phyloP scores from a whole-genome alignment of 1,140 invertebrate species.

The Diuraphis noxia region DNA sequence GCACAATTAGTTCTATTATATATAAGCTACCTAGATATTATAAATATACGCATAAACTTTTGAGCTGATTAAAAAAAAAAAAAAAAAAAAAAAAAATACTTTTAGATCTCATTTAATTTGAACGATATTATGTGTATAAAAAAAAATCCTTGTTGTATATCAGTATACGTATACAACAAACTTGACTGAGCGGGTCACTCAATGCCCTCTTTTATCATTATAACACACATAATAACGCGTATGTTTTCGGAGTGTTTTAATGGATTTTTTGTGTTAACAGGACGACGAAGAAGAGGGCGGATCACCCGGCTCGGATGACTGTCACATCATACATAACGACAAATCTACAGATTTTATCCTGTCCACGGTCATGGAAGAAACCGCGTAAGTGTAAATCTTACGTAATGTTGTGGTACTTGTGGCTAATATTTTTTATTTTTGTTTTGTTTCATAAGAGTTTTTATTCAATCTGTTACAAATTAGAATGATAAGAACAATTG shows the following conservation, averaged over 20 bases:
- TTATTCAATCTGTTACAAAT: no score
- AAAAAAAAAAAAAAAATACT: no score
- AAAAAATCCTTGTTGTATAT: not conserved
- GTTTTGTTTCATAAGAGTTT: no score
- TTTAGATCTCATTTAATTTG: not conserved
- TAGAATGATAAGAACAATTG: no score
- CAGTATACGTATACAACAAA: not conserved
- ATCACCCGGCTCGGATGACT: constrained; percentile 64
- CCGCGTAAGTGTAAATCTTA: constrained; percentile 64
- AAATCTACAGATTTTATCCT: constrained; percentile 87
- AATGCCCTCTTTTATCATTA: not conserved
- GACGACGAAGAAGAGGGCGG: constrained; percentile 79
- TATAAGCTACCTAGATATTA: no score
- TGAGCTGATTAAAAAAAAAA: no score
- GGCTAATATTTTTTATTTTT: no score
- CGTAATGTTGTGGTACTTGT: not conserved
- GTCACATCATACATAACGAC: constrained; percentile 84
- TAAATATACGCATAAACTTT: no score
- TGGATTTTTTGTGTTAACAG: constrained; percentile 55
- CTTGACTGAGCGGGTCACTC: not conserved
- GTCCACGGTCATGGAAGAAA: constrained; percentile 80
- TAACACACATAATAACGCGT: constrained; percentile 21
- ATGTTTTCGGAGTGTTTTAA: constrained; percentile 6
- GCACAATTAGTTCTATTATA: no score
- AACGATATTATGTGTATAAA: not conserved